Base-by-base conservation (phyloP, 2,113 vertebrate genomes). In the Corythoichthys haematopterus region DNA sequence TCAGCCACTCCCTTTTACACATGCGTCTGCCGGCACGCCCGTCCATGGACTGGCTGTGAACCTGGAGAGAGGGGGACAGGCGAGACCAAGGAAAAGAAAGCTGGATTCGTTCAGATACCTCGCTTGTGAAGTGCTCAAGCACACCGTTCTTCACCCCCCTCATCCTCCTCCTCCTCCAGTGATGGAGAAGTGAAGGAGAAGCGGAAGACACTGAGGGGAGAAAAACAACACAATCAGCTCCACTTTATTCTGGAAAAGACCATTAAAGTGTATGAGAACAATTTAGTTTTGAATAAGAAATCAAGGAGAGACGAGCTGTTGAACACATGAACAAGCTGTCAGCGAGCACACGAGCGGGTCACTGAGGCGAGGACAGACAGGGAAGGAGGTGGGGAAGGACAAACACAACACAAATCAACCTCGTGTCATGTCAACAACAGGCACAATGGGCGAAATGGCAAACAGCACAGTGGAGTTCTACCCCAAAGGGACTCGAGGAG, bases 391-490 rank as follows among this genome's bases (percentile, higher is more conserved):
- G 57, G 69, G 70, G 76, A 37, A 76, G 65, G 71, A 79, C 79
- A 66, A 73, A 53, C 60, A 37, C 52, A 71, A 80, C 46, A 76
- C 48, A 69, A 33, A 52, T 16, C 33, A 64, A 65, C 64, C 67
- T 20, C 46, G 70, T 81, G 85, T 82, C 70, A 91, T 91, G 89
- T 91, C 91, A 64, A 90, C 88, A 37, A 91, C 87, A 55, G 88
- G 82, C 72, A 91, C 89, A 0, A 95, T 96, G 94, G 94, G 93
- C 1, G 95, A 96, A 80, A 92, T 96, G 90, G 94, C 93, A 38
- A 96, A 96, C 89, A 96, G 95, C 16, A 90, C 92, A n/a, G 93
- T 94, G 76, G 95, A 94, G 85, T 94, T 94, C 86, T 94, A 94
- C 81, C 93, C 94, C 75, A 95, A 95, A 80, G 86, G 89, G 75